phyloP scores from a whole-genome alignment of 1,140 invertebrate genomes.

The fruit fly (Drosophila melanogaster) region Release_6_plus_ISO1_MT NT_033777.3:10446501-10447000 shows the following conservation, averaged over 20 bases:
- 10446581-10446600: constrained; percentile 76
- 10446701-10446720: constrained; percentile 54
- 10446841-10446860: not conserved
- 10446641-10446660: constrained; percentile 83
- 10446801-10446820: not conserved
- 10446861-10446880: too few species aligned
- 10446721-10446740: constrained; percentile 78
- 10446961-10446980: too few species aligned
- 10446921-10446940: not conserved
- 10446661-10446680: constrained; percentile 58
- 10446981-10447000: too few species aligned
- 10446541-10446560: constrained; percentile 3
- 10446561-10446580: constrained; percentile 36
- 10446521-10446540: not conserved
- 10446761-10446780: constrained; percentile 25
- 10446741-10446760: constrained; percentile 56
- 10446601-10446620: constrained; percentile 78
- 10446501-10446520: constrained; percentile 45
- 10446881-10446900: not conserved
- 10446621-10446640: constrained; percentile 77
- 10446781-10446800: constrained; percentile 24
- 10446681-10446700: constrained; percentile 22
- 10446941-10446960: too few species aligned
- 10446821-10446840: constrained; percentile 19
- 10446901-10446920: too few species aligned